Percentiles rank a stretch among this genome's conserved stretches.
These are phyloP conservation scores for Aricia artaxerxes DNA, from an alignment of 2,888 invertebrate species.

Conservation along the genomic window DNA sequence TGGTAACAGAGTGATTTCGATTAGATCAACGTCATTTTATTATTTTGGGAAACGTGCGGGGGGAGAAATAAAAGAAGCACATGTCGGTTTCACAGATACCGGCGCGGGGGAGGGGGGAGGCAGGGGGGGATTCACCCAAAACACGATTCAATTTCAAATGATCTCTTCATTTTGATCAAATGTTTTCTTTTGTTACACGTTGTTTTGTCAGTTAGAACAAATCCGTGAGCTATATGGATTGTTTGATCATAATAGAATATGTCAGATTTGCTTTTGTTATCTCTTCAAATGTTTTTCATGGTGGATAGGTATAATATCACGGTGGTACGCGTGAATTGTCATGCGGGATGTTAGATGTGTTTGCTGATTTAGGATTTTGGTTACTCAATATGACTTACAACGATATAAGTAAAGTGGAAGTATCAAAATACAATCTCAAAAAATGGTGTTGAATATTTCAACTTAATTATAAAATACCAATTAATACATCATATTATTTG, in stretches of 20 bases:
- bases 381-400: too few species aligned
- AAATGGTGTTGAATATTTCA: too few species aligned
- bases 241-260: conserved; percentile 19
- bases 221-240: background rate
- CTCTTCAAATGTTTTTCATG: background rate
- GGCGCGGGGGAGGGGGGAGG: conserved; percentile 34
- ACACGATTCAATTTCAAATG: conserved; percentile 37
- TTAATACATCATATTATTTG: too few species aligned
- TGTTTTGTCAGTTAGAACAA: conserved; percentile 27
- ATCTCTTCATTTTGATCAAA: conserved; percentile 34
- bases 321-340: background rate
- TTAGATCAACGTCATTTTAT: too few species aligned
- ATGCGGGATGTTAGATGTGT: background rate
- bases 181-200: conserved; percentile 25
- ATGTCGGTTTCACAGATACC: conserved; percentile 52
- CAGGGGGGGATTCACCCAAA: conserved; percentile 28
- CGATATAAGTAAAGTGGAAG: too few species aligned
- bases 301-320: background rate
- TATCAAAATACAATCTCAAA: too few species aligned
- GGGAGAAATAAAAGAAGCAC: conserved; percentile 51
- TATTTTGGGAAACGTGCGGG: conserved; percentile 48
- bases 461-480: too few species aligned
- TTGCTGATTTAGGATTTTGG: background rate
- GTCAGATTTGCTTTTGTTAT: background rate
- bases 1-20: too few species aligned